Percentiles rank a stretch among this genome's conserved stretches.
These are phyloP conservation scores for Drosophila equinoxialis DNA, from an alignment of 1,140 invertebrate species.

Conservation along the genomic window DNA sequence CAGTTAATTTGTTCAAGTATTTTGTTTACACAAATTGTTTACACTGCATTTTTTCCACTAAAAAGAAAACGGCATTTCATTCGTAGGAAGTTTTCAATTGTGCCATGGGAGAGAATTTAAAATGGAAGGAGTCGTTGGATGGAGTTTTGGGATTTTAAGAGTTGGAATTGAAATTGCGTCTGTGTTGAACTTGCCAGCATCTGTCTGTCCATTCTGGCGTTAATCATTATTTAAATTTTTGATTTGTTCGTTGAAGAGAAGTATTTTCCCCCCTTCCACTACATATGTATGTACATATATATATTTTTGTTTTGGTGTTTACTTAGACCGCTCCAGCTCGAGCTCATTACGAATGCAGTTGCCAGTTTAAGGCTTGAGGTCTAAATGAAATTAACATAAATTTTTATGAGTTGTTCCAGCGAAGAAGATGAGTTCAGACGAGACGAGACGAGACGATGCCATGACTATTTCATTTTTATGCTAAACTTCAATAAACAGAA, in stretches of 20 bases:
- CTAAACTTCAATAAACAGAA: slow-evolving; percentile 74
- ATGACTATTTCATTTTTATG: slow-evolving; percentile 74
- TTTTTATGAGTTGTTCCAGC: slow-evolving; percentile 66
- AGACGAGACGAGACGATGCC: slow-evolving; percentile 23
- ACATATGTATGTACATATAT: too few relatives aligned
- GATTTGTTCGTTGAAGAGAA: slow-evolving; percentile 47
- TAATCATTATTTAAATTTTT: slow-evolving; percentile 79
- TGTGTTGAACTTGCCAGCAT: slow-evolving; percentile 1
- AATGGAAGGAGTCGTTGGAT: background rate
- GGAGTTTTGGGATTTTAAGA: slow-evolving; percentile 7
- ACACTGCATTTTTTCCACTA: slow-evolving; percentile 59
- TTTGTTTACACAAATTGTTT: slow-evolving; percentile 71
- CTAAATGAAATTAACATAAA: slow-evolving; percentile 78
- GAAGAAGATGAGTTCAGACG: slow-evolving; percentile 25
- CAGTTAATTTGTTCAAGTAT: slow-evolving; percentile 69
- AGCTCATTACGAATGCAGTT: slow-evolving; percentile 74
- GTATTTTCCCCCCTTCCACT: background rate
- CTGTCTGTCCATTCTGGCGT: slow-evolving; percentile 33
- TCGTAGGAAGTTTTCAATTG: slow-evolving; percentile 73
- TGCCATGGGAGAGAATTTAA: slow-evolving; percentile 38
- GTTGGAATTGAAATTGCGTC: slow-evolving; percentile 29
- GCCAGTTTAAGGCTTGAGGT: slow-evolving; percentile 56
- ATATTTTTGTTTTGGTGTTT: slow-evolving; percentile 42
- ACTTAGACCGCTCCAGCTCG: slow-evolving; percentile 35
- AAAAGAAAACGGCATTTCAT: slow-evolving; percentile 60